phyloP scores from a whole-genome alignment of 1,140 invertebrate species.

The Linepithema humile region DNA sequence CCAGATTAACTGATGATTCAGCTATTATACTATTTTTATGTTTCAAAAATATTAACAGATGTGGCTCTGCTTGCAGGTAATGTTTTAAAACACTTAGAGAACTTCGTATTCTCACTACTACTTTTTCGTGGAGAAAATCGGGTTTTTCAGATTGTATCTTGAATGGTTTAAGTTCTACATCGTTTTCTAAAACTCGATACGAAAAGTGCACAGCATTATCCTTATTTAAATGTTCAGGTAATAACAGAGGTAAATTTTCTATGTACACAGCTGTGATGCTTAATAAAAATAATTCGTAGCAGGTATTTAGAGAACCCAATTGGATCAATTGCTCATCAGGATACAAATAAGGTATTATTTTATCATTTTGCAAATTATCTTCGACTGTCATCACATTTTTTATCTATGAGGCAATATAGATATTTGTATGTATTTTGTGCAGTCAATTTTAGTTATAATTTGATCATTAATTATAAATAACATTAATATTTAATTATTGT shows the following conservation, averaged over 20 bases:
- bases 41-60: constrained; percentile 77
- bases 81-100: constrained; percentile 75
- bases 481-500: background rate
- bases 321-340: constrained; percentile 80
- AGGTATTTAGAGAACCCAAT: constrained; percentile 75
- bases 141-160: constrained; percentile 65
- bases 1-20: constrained; percentile 76
- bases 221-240: constrained; percentile 62
- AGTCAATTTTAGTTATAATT: background rate
- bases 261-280: constrained; percentile 73
- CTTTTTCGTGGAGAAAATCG: constrained; percentile 78
- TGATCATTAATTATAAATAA: background rate
- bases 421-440: background rate
- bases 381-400: constrained; percentile 29
- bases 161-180: constrained; percentile 76
- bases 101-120: constrained; percentile 78
- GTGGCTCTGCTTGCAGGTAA: constrained; percentile 77
- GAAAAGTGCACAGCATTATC: constrained; percentile 69
- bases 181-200: constrained; percentile 78
- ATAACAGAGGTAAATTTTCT: constrained; percentile 72
- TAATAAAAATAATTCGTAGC: constrained; percentile 77
- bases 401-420: constrained; percentile 28
- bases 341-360: constrained; percentile 72
- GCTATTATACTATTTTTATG: constrained; percentile 72
- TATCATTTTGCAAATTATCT: constrained; percentile 15